Evolutionary conservation across 2,113 vertebrate species (phyloP).

Genomic region (Callocephalon fimbriatum): DNA sequence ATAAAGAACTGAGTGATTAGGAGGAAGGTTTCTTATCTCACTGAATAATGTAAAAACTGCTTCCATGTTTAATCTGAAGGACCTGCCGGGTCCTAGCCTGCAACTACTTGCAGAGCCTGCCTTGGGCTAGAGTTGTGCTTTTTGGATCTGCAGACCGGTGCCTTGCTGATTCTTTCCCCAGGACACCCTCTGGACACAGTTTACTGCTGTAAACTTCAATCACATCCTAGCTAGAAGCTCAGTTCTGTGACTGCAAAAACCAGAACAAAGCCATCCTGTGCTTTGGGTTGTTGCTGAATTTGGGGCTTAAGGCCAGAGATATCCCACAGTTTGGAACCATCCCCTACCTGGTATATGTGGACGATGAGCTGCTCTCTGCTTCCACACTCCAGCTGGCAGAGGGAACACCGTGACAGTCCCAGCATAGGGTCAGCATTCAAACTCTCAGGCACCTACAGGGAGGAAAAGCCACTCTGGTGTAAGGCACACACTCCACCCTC

Average conservation of each 20-base stretch:
- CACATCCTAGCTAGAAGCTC: too few species aligned
- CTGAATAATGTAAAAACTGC: not conserved
- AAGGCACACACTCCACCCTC: not conserved
- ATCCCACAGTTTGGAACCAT: not conserved
- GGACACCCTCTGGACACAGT: too few species aligned
- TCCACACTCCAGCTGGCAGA: constrained; percentile 92
- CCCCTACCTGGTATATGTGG: constrained; percentile 94
- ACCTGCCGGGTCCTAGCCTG: not conserved
- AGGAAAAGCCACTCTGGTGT: constrained; percentile 1
- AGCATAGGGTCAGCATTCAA: constrained; percentile 68
- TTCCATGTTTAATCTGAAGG: not conserved
- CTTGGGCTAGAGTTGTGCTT: not conserved
- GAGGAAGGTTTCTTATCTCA: not conserved
- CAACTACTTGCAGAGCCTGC: not conserved
- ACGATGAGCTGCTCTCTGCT: constrained; percentile 92
- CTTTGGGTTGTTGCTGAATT: too few species aligned
- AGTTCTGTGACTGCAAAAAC: too few species aligned
- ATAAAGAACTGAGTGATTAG: not conserved
- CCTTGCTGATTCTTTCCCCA: not conserved
- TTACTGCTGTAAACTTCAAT: too few species aligned
- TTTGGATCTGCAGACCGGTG: not conserved
- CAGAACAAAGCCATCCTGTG: too few species aligned
- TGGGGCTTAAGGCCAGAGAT: too few species aligned
- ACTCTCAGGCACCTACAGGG: constrained; percentile 60
- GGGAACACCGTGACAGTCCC: constrained; percentile 87